Base-by-base conservation (phyloP, 2,888 invertebrate genomes). In the Tetramorium bicarinatum region DNA sequence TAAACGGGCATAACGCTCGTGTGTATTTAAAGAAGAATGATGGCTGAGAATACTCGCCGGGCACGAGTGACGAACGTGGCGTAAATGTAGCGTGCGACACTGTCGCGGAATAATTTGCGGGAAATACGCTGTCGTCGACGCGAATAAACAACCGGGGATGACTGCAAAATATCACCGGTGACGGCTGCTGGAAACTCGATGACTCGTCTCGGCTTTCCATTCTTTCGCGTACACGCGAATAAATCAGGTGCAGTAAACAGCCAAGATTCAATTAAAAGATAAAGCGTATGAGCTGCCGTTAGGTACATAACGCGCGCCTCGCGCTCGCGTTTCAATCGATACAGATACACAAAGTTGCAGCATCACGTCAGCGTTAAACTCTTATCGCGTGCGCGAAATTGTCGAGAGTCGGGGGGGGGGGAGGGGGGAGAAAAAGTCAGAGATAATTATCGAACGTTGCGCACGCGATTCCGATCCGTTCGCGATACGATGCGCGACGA, bases 211-310 rank as follows among this genome's bases (percentile, higher is more conserved):
- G 69, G 18, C 54, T 79, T 62, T 75, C 75, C 75, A 44, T 71
- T 64, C 62, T 56, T 83, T 72, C 72, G 72, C 29, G 13, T 21
- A 59, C 59, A 76, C 79, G 59, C 72, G 87, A 89, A 89, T 89
- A 90, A 90, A 90, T 89, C 88, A 88, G 84, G 83, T 71, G 85
- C 79, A 83, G 87, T 87, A 89, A 89, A 90, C 88, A 89, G 83
- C 83, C 83, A 25, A 89, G 90, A 90, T 90, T 88, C 89, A 90
- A 90, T 90, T 90, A 90, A 90, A 89, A 87, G 90, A 90, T 90
- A 90, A 67, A 86, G 76, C 76, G 29, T 41, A 52, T 29, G 67
- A 74, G 52, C 54, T n/a, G 15, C 67, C 49, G 25, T 34, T 64
- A 64, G 38, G 18, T 64, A 64, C 56, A 71, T 72, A 59, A 59